A percentile compares a stretch with the other conserved stretches of the same genome.
Conservation (phyloP, 2,797 vertebrate genomes). For the Halcyon chelicuti region DNA sequence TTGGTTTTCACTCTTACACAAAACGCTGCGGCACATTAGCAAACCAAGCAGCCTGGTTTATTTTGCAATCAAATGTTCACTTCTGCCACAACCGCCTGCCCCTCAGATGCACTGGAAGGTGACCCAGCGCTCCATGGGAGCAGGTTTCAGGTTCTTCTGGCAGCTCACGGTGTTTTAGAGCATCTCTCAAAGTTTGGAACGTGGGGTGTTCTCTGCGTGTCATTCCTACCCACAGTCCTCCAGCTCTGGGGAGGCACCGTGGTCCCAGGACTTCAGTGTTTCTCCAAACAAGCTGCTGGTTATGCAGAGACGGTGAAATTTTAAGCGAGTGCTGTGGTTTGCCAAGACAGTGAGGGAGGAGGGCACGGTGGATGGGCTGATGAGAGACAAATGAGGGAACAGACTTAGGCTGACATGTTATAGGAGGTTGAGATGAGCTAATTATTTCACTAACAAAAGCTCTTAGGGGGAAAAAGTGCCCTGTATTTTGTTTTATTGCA, state of each 20-base stretch:
- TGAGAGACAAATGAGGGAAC: conserved; percentile 65
- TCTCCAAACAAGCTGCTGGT: not conserved
- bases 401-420: conserved; percentile 61
- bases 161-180: not conserved
- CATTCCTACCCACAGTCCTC: not conserved
- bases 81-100: not conserved
- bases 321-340: not conserved
- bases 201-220: rapidly evolving
- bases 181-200: not conserved
- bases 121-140: not conserved
- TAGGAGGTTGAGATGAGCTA: conserved; percentile 54
- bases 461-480: not conserved
- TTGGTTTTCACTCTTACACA: not conserved
- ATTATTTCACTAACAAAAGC: conserved; percentile 57
- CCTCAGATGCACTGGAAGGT: not conserved
- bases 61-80: not conserved
- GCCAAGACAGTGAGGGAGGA: not conserved
- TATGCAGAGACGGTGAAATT: not conserved
- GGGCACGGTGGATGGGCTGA: not conserved
- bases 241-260: not conserved
- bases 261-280: not conserved
- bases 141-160: not conserved
- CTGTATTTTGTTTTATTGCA: not conserved
- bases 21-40: not conserved
- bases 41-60: not conserved